Base-by-base conservation (phyloP, 2,113 vertebrate genomes). In the Rhabdomys dilectus region DNA sequence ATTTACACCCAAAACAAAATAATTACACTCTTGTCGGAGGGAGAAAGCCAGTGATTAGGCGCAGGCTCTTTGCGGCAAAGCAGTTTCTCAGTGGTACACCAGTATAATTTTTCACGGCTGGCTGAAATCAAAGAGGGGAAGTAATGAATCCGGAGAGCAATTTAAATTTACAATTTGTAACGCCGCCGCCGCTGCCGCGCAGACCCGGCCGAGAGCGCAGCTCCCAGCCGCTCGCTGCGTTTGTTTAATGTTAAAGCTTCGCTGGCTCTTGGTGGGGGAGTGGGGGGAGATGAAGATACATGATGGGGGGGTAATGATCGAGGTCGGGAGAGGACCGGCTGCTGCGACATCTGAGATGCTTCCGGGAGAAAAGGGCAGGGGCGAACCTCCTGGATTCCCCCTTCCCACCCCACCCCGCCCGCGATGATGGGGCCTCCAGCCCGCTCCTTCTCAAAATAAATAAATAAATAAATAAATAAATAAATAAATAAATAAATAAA, bases 81-180 rank as follows among this genome's bases (percentile, higher is more conserved):
- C 98, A 98, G 98, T 98, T 98, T 98, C 98, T 98, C 98, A 98
- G 98, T 98, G 98, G 98, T 99, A 98, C 98, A 98, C 98, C 98
- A 98, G 98, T 98, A 98, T 99, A 98, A 99, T 99, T 99, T 99
- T 99, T 99, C 99, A 99, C 99, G 99, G 98, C 98, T 99, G 98
- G 98, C 98, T 99, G 99, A 98, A 99, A 99, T 99, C 98, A 99
- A 98, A 99, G 98, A 98, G 98, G 98, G 98, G 98, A 98, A 98
- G 98, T 99, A 99, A 99, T 99, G 99, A 98, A 99, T 99, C 98
- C 99, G 98, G 98, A 97, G 98, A 98, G 98, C 98, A 98, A 99
- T 99, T 99, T 99, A 99, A 99, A 99, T 99, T 99, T 99, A 99
- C 98, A 99, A 99, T 99, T 99, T 99, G 99, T 98, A 99, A 99